A percentile compares a stretch with the other conserved stretches of the same genome.
Conservation (phyloP, 1,140 invertebrate genomes). For the Bemisia tabaci region DNA sequence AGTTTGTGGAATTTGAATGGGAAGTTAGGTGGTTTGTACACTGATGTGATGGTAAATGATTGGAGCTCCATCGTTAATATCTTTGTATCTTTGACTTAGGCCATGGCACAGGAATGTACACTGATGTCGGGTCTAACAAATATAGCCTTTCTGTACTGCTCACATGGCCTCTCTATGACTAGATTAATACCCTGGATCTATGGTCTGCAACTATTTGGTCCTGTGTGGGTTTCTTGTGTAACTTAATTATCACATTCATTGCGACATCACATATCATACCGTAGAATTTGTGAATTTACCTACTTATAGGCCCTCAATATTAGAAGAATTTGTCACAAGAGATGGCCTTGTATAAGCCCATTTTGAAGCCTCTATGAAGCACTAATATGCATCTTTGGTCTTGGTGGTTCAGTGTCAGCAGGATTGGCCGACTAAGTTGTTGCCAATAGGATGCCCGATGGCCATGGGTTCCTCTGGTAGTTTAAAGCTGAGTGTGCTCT, state of each 20-base stretch:
- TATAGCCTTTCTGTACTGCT: constrained; percentile 11
- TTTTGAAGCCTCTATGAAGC: constrained; percentile 4
- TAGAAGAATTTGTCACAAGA: constrained; percentile 1
- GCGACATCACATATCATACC: neutral
- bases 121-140: constrained; percentile 5
- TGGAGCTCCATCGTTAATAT: too few relatives aligned
- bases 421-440: constrained; percentile 11
- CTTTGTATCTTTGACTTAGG: constrained; percentile 4
- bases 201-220: constrained; percentile 8
- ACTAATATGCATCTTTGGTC: too few relatives aligned
- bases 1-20: neutral
- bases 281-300: constrained; percentile 9
- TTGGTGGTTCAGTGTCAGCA: constrained; percentile 10
- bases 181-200: constrained; percentile 10
- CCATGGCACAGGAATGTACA: constrained; percentile 1
- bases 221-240: constrained; percentile 9
- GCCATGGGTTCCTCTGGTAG: too few relatives aligned
- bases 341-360: constrained; percentile 2
- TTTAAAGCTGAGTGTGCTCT: too few relatives aligned
- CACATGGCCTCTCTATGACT: constrained; percentile 7
- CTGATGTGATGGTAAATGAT: too few relatives aligned
- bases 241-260: constrained; percentile 8
- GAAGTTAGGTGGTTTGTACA: constrained; percentile 5
- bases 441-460: too few relatives aligned
- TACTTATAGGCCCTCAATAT: constrained; percentile 7